Conservation (phyloP, 2,888 invertebrate species). For the Cremastinae sp. region DNA sequence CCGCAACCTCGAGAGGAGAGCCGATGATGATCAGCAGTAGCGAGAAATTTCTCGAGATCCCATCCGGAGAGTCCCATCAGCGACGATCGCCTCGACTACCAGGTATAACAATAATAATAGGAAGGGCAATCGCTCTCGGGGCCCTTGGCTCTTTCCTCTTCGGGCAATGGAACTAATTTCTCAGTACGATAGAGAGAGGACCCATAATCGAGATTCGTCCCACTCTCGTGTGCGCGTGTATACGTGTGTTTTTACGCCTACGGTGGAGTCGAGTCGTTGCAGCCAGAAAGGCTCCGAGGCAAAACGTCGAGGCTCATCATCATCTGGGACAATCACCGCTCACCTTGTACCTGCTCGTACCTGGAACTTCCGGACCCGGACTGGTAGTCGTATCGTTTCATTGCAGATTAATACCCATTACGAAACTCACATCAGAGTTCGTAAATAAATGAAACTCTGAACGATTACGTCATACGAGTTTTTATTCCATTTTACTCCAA, state of each 20-base stretch:
- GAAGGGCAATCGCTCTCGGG: slow-evolving; percentile 32
- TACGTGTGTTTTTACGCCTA: slow-evolving; percentile 10
- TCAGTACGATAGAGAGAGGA: slow-evolving; percentile 42
- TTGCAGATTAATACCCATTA: no score
- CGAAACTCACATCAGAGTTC: not conserved
- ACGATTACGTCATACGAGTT: no score
- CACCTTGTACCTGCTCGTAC: slow-evolving; percentile 53
- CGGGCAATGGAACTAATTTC: slow-evolving; percentile 46
- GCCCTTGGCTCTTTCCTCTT: slow-evolving; percentile 27
- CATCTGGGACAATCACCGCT: slow-evolving; percentile 40
- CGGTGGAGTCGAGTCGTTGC: slow-evolving; percentile 3
- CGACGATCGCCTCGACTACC: slow-evolving; percentile 24
- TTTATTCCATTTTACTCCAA: no score
- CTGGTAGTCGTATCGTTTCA: no score
- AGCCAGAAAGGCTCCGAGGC: slow-evolving; percentile 31
- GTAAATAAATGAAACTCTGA: no score
- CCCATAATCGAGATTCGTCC: slow-evolving; percentile 43
- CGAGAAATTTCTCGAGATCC: slow-evolving; percentile 30
- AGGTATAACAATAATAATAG: slow-evolving; percentile 30
- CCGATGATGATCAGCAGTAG: slow-evolving; percentile 32
- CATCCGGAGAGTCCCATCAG: slow-evolving; percentile 13
- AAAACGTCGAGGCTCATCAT: slow-evolving; percentile 43
- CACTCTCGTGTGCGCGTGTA: slow-evolving; percentile 19
- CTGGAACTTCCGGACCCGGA: slow-evolving; percentile 54
- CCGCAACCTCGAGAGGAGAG: slow-evolving; percentile 17